Conservation (phyloP, 1,140 invertebrate species). For the Condylostylus longicornis region DNA sequence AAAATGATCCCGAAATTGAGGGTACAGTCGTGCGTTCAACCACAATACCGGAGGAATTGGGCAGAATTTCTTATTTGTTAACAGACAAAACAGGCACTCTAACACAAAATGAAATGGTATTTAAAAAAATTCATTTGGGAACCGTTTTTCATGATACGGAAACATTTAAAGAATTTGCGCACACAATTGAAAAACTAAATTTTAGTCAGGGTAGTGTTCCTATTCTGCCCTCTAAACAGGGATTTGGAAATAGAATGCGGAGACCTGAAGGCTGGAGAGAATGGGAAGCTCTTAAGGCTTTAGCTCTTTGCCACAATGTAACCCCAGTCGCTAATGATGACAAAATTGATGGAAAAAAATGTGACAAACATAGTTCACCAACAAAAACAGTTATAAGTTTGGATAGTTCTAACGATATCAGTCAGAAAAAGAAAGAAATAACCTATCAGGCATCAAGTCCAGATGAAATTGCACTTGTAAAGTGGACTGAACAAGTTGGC, state of each 20-base stretch:
- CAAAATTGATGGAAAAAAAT: constrained; percentile 38
- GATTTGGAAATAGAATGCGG: constrained; percentile 37
- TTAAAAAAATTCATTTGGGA: constrained; percentile 85
- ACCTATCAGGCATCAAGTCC: constrained; percentile 82
- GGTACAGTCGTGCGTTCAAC: constrained; percentile 96
- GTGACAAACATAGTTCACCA: constrained; percentile 15
- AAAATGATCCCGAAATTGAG: constrained; percentile 79
- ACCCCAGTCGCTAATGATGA: constrained; percentile 83
- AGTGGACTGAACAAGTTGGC: constrained; percentile 62
- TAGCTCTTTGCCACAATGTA: constrained; percentile 97
- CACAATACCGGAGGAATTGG: constrained; percentile 97
- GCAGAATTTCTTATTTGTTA: constrained; percentile 85
- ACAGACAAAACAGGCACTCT: constrained; percentile 98
- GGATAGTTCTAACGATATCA: constrained; percentile 18
- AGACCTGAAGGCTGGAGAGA: constrained; percentile 62
- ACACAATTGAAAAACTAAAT: constrained; percentile 23
- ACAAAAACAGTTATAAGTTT: constrained; percentile 35
- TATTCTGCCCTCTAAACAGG: constrained; percentile 23
- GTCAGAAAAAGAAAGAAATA: constrained; percentile 30
- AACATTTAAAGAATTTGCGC: constrained; percentile 43
- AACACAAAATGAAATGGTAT: constrained; percentile 98
- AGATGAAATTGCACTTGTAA: constrained; percentile 78
- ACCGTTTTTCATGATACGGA: constrained; percentile 76
- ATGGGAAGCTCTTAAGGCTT: constrained; percentile 80
- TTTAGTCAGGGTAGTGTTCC: constrained; percentile 18